Conservation (phyloP, 2,888 invertebrate species). For the Drosophila mettleri region DNA sequence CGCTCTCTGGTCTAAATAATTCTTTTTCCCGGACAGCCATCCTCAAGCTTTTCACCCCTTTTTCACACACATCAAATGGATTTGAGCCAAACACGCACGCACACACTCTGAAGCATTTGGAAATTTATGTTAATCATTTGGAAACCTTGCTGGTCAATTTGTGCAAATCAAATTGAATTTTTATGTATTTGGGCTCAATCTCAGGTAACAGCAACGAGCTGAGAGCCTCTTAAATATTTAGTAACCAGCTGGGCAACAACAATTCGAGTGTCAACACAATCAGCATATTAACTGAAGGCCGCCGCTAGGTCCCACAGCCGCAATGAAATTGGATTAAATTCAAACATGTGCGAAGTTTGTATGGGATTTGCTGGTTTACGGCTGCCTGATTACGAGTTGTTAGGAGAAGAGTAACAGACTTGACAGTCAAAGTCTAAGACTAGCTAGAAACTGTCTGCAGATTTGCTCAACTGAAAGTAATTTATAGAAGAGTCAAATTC, state of each 20-base stretch:
- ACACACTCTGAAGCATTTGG: not conserved
- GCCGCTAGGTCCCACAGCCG: constrained; percentile 22
- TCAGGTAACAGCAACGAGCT: constrained; percentile 7
- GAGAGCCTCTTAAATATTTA: constrained; percentile 61
- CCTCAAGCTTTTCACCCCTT: not conserved
- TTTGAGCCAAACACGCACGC: not conserved
- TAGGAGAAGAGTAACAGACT: constrained; percentile 5
- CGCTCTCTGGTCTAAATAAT: constrained; percentile 8
- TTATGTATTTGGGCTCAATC: constrained; percentile 45
- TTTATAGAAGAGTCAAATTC: not conserved
- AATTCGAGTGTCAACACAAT: constrained; percentile 70
- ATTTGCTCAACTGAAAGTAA: too few relatives aligned
- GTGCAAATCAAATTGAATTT: constrained; percentile 52
- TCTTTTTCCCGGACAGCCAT: not conserved
- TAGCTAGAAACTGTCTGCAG: not conserved
- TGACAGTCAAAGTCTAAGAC: constrained; percentile 29
- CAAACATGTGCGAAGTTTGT: constrained; percentile 52
- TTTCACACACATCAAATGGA: not conserved
- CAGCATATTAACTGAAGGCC: constrained; percentile 66
- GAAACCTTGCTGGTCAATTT: constrained; percentile 42
- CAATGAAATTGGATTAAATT: constrained; percentile 74
- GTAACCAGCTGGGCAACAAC: constrained; percentile 42
- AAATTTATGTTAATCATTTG: constrained; percentile 17
- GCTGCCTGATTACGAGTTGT: constrained; percentile 23
- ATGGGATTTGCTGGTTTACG: constrained; percentile 5